These are phyloP conservation scores for Apodemus speciosus DNA, from an alignment of 2,113 vertebrate species.

Conservation along the genomic window DNA sequence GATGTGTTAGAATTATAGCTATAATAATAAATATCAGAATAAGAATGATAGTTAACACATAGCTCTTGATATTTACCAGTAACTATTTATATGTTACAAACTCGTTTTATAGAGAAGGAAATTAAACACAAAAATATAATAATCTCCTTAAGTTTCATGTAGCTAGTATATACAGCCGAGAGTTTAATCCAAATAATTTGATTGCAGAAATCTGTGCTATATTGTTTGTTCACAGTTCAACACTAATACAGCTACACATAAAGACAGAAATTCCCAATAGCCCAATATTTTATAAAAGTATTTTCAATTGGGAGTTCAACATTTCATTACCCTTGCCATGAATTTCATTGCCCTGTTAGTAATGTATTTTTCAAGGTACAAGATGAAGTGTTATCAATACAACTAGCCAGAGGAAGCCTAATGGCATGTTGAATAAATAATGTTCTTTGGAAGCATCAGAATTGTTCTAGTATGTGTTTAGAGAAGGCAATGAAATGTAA, in stretches of 20 bases:
- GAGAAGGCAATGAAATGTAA: constrained; percentile 60
- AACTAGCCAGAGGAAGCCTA: constrained; percentile 27
- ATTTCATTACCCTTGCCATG: constrained; percentile 45
- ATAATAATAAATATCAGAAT: constrained; percentile 4
- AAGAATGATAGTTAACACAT: constrained; percentile 33
- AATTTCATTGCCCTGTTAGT: constrained; percentile 34
- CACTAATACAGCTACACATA: constrained; percentile 13
- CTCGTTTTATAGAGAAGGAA: constrained; percentile 20
- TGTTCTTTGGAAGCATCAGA: constrained; percentile 52
- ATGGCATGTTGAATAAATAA: constrained; percentile 66
- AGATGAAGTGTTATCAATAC: constrained; percentile 65
- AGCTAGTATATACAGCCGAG: not conserved
- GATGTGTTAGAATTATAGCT: not conserved
- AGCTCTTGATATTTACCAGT: not conserved
- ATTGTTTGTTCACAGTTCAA: constrained; percentile 14
- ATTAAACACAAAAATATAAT: not conserved
- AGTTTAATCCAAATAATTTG: not conserved
- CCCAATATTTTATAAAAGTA: constrained; percentile 50
- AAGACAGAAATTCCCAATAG: not conserved
- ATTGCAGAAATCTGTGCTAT: constrained; percentile 25
- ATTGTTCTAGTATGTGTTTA: constrained; percentile 62
- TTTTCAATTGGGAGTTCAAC: constrained; percentile 49
- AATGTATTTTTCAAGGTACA: constrained; percentile 53
- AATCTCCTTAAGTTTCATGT: not conserved
- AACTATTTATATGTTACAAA: not conserved